A percentile compares a stretch with the other conserved stretches of the same genome.
Conservation (phyloP, 2,888 invertebrate species). For the Cataglyphis rosenhaueri region DNA sequence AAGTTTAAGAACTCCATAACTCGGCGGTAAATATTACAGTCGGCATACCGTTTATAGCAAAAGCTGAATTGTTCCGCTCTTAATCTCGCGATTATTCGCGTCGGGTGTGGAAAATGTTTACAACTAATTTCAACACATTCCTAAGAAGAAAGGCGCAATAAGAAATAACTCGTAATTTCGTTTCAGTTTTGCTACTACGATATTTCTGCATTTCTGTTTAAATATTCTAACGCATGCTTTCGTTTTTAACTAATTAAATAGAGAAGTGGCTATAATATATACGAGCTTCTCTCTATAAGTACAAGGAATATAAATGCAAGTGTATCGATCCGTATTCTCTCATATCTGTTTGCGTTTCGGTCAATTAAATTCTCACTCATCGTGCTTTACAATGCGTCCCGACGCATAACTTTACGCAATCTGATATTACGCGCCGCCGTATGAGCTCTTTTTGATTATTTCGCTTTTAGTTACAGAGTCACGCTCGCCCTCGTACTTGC, state of each 20-base stretch:
- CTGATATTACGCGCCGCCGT: conserved; percentile 25
- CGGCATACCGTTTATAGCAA: conserved; percentile 51
- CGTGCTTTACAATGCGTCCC: conserved; percentile 9
- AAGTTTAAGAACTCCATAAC: conserved; percentile 56
- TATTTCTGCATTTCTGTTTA: not conserved
- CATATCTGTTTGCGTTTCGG: conserved; percentile 13
- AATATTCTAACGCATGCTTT: not conserved
- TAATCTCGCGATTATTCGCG: conserved; percentile 45
- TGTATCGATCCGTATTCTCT: not conserved
- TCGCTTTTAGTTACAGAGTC: conserved; percentile 34
- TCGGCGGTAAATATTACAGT: conserved; percentile 53
- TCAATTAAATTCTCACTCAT: conserved; percentile 37
- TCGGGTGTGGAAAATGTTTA: conserved; percentile 46
- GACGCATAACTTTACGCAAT: not conserved
- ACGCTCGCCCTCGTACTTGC: conserved; percentile 39
- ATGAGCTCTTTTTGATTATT: conserved; percentile 37
- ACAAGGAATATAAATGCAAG: not conserved
- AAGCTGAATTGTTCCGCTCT: conserved; percentile 53
- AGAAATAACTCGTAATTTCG: conserved; percentile 31
- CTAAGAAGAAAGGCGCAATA: conserved; percentile 31
- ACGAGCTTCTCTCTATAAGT: not conserved
- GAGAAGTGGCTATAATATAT: not conserved
- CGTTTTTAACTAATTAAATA: conserved; percentile 2
- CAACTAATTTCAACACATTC: conserved; percentile 53
- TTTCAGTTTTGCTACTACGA: not conserved